Evolutionary conservation across 1,140 invertebrate genomes (phyloP).

Genomic region (Heliothis subflexa): DNA sequence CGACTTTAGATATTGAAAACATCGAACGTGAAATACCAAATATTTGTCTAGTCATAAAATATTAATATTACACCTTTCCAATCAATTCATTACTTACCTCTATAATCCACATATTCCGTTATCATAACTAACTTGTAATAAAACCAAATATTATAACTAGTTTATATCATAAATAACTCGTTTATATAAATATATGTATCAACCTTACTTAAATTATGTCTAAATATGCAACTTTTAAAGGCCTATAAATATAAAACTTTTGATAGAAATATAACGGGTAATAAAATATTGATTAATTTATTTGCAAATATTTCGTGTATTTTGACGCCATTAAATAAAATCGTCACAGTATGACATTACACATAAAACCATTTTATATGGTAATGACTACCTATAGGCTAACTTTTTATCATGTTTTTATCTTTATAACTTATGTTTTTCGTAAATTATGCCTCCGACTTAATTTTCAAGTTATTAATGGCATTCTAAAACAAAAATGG

Average conservation of each 20-base stretch:
- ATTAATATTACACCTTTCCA: not conserved
- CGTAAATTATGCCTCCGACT: no score
- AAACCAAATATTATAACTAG: slow-evolving; percentile 8
- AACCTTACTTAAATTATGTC: slow-evolving; percentile 10
- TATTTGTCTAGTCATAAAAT: not conserved
- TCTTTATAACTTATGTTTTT: no score
- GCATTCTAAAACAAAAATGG: no score
- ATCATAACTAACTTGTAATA: slow-evolving; percentile 28
- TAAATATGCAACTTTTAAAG: slow-evolving; percentile 19
- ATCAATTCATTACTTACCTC: not conserved
- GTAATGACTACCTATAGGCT: no score
- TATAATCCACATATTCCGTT: not conserved
- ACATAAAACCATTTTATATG: no score
- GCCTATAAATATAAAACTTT: slow-evolving; percentile 6
- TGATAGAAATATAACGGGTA: not conserved
- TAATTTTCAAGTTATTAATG: no score
- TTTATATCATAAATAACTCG: slow-evolving; percentile 17
- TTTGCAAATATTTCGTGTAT: slow-evolving; percentile 1
- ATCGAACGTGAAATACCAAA: not conserved
- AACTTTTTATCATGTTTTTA: no score
- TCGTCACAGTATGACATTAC: no score
- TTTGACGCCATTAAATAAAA: slow-evolving; percentile 12
- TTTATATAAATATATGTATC: slow-evolving; percentile 24
- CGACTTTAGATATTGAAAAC: not conserved
- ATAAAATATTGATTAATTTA: slow-evolving; percentile 10